Conservation (phyloP, 2,888 invertebrate species). For the Drosophila anceps region DNA sequence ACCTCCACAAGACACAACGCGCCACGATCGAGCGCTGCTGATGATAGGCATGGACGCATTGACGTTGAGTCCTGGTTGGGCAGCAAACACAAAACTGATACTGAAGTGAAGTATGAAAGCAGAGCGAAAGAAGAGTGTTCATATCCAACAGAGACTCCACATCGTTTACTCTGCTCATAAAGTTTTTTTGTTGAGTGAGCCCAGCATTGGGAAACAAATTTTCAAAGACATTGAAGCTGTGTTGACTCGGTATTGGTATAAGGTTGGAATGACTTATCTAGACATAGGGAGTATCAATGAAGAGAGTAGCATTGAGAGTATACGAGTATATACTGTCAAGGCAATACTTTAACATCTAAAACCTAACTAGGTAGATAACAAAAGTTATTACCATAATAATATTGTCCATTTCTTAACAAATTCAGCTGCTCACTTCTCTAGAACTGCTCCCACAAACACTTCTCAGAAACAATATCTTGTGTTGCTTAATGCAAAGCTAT, state of each 20-base stretch:
- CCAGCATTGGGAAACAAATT: background rate
- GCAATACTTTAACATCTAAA: too few relatives aligned
- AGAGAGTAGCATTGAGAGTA: background rate
- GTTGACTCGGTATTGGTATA: background rate
- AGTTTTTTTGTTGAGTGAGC: background rate
- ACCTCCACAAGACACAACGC: background rate
- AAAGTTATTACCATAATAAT: background rate
- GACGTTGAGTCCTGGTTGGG: background rate
- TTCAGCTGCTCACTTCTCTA: background rate
- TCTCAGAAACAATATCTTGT: background rate
- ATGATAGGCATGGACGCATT: conserved; percentile 50
- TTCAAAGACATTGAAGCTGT: background rate
- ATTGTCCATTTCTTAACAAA: background rate
- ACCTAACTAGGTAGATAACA: too few relatives aligned
- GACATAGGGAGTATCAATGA: background rate
- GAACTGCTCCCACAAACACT: too few relatives aligned
- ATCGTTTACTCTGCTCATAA: conserved; percentile 1
- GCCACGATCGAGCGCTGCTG: conserved; percentile 30
- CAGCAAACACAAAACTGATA: conserved; percentile 1
- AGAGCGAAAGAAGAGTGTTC: background rate
- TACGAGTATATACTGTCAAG: too few relatives aligned
- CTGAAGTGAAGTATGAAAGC: background rate
- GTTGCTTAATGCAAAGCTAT: background rate
- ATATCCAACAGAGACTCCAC: background rate
- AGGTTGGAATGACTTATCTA: background rate